Percentiles rank a stretch among this genome's conserved stretches.
Conservation (phyloP, 2,888 invertebrate genomes). For the Drosophila kuntzei region DNA sequence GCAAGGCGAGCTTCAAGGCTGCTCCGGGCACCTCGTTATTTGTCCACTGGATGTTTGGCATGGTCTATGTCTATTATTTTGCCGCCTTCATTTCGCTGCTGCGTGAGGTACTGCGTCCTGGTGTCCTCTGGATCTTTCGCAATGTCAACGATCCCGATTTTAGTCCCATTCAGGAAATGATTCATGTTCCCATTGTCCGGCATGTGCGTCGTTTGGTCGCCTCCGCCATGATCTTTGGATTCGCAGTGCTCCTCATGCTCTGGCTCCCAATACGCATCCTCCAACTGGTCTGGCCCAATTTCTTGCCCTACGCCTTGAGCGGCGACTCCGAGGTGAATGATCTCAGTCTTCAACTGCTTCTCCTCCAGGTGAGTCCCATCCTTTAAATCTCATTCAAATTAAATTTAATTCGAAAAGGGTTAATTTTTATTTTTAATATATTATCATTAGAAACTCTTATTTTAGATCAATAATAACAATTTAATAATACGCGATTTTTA, state of each 20-base stretch:
- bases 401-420: no score
- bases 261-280: slow-evolving; percentile 97
- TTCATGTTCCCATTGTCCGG: slow-evolving; percentile 96
- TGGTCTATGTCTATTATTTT: slow-evolving; percentile 99
- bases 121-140: slow-evolving; percentile 98
- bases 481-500: no score
- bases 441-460: no score
- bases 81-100: slow-evolving; percentile 97
- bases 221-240: slow-evolving; percentile 98
- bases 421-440: no score
- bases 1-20: slow-evolving; percentile 94
- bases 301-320: slow-evolving; percentile 97
- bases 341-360: slow-evolving; percentile 95
- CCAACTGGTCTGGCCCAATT: slow-evolving; percentile 92
- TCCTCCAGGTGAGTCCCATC: slow-evolving; percentile 90
- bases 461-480: no score
- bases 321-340: slow-evolving; percentile 96
- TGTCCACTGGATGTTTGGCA: slow-evolving; percentile 99
- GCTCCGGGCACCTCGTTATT: slow-evolving; percentile 99
- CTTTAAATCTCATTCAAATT: no score
- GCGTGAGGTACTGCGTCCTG: slow-evolving; percentile 97
- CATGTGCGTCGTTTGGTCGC: slow-evolving; percentile 96
- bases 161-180: slow-evolving; percentile 99
- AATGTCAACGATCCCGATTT: slow-evolving; percentile 99
- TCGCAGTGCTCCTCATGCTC: slow-evolving; percentile 97